phyloP scores from a whole-genome alignment of 2,797 vertebrate genomes.

The Tokudaia tokunoshimensis region DNA sequence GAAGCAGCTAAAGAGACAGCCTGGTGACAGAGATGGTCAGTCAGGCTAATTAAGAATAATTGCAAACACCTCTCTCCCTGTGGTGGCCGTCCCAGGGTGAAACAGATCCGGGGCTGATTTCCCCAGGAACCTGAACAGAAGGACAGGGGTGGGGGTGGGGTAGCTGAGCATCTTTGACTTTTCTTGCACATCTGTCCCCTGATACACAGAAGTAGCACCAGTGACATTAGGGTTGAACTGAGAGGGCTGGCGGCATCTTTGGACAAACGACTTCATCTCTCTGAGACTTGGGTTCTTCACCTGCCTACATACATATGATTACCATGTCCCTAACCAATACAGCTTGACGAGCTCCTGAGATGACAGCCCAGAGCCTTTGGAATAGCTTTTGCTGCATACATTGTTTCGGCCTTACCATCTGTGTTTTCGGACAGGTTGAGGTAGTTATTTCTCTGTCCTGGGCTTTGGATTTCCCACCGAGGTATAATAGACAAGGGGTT shows the following conservation, averaged over 20 bases:
- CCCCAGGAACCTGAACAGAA: background rate
- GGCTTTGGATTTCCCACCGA: background rate
- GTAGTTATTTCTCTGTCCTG: background rate
- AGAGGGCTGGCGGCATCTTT: background rate
- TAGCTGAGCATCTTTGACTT: too few species aligned
- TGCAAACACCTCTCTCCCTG: background rate
- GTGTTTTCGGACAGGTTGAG: background rate
- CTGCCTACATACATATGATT: background rate
- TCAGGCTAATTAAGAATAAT: constrained; percentile 56
- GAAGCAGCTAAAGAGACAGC: constrained; percentile 13
- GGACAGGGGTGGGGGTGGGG: too few species aligned
- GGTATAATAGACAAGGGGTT: background rate
- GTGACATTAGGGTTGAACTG: background rate
- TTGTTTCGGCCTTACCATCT: background rate
- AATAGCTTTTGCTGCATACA: too few species aligned
- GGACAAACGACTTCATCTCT: background rate
- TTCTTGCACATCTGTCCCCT: background rate
- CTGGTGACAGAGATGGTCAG: constrained; percentile 1
- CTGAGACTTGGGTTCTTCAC: background rate
- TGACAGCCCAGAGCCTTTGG: accelerated
- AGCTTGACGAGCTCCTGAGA: background rate
- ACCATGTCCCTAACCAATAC: background rate
- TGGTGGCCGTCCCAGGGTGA: background rate
- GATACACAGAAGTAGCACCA: background rate
- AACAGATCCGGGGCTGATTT: background rate